Evolutionary conservation across 2,113 vertebrate genomes (phyloP).

Genomic region (Phocoena sinus): DNA sequence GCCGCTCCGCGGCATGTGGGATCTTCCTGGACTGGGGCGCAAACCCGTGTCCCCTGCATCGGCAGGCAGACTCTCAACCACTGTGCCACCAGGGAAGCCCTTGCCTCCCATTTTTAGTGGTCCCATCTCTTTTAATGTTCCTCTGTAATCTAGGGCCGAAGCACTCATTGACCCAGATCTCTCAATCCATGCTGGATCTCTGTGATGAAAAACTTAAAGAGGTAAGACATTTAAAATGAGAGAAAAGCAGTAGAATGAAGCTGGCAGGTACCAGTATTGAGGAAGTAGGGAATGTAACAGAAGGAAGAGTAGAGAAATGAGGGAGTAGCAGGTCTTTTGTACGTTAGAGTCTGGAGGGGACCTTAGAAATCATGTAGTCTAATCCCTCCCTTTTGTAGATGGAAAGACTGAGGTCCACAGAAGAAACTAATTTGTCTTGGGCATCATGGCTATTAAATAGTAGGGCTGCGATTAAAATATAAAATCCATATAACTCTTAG

Average conservation of each 20-base stretch:
- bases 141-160: slow-evolving; percentile 88
- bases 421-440: slow-evolving; percentile 20
- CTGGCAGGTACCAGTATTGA: not conserved
- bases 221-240: slow-evolving; percentile 79
- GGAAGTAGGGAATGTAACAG: not conserved
- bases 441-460: not conserved
- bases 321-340: not conserved
- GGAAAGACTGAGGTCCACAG: not conserved
- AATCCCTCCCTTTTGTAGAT: not conserved
- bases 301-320: not conserved
- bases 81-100: too few relatives aligned
- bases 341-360: not conserved
- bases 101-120: not conserved
- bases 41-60: too few relatives aligned
- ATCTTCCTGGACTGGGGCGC: too few relatives aligned
- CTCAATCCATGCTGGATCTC: slow-evolving; percentile 95
- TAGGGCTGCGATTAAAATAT: slow-evolving; percentile 13
- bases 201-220: slow-evolving; percentile 97
- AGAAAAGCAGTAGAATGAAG: not conserved
- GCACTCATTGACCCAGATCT: slow-evolving; percentile 97
- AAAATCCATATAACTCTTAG: not conserved
- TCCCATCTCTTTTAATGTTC: slow-evolving; percentile 9
- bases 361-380: not conserved
- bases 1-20: too few relatives aligned
- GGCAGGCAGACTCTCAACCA: too few relatives aligned